A percentile compares a stretch with the other conserved stretches of the same genome.
These are phyloP conservation scores for Temnothorax nylanderi DNA, from an alignment of 1,140 invertebrate species.

Conservation along the genomic window DNA sequence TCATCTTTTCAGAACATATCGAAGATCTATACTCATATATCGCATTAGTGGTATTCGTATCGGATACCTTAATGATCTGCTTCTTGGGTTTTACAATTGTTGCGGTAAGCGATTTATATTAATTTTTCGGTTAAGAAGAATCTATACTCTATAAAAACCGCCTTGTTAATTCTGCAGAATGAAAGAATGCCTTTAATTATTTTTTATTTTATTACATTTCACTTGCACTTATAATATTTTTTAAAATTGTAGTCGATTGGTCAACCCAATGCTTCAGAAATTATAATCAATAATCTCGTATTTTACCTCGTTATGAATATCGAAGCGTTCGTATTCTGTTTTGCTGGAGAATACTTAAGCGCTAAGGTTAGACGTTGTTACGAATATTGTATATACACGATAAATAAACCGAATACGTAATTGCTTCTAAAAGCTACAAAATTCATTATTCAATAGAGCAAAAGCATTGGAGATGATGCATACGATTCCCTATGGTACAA, in stretches of 20 bases:
- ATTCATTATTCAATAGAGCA: constrained; percentile 27
- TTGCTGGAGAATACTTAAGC: constrained; percentile 63
- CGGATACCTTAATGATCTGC: constrained; percentile 26
- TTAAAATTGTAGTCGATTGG: constrained; percentile 46
- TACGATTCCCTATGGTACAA: constrained; percentile 60
- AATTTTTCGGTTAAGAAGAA: not conserved
- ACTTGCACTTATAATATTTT: not conserved
- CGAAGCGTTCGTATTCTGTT: constrained; percentile 58
- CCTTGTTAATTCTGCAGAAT: not conserved
- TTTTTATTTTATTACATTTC: not conserved
- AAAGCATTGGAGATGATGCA: constrained; percentile 23
- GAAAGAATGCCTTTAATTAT: not conserved
- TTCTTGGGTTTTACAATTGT: constrained; percentile 27
- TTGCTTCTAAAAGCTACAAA: not conserved
- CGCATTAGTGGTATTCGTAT: constrained; percentile 1
- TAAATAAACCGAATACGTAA: not conserved
- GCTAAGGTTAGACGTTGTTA: constrained; percentile 22
- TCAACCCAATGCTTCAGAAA: not conserved
- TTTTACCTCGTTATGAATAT: constrained; percentile 49
- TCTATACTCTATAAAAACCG: not conserved
- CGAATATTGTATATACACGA: not conserved
- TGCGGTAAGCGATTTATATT: not conserved
- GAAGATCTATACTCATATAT: constrained; percentile 27
- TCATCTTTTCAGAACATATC: constrained; percentile 12
- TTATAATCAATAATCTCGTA: constrained; percentile 19